Evolutionary conservation across 2,888 invertebrate species (phyloP), one percentile per base, ranked within the genome.

Genomic region (Asteroscopus sphinx): DNA sequence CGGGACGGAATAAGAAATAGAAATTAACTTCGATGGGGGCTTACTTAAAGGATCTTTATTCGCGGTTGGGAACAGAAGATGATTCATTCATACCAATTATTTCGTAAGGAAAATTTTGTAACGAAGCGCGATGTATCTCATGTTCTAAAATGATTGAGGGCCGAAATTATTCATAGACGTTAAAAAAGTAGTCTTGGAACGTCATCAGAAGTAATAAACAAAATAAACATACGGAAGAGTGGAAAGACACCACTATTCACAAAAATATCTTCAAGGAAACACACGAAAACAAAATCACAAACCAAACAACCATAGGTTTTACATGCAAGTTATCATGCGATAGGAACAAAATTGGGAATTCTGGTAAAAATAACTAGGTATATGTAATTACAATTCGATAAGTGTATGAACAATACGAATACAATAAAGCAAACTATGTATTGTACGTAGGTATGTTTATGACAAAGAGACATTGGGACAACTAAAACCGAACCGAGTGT

Each of bases 401-500:
- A 46, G 36, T 16, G 6, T 35, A 33, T 33, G 26, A 2, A 47
- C 32, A 64, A 47, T 46, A 37, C 28, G 40, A 49, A 25, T 48
- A 49, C 37, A 33, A 56, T 48, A 28, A 37, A 49, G n/a, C 13
- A 36, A 33, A 25, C 21, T 33, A 39, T 45, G n/a, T n/a, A n/a
- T n/a, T n/a, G n/a, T 51, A 28, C 9, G 47, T 42, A 32, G 4
- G 2, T 41, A 3, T 42, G 41, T 45, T 39, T 59, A 46, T 51
- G 52, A 72, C 57, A 72, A 67, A 71, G 47, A 66, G 26, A 48
- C 61, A 45, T 56, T 41, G n/a, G 44, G 44, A 28, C 30, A 28
- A 17, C 45, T 58, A 67, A 58, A 51, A 26, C 57, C 48, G 30
- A 30, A n/a, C n/a, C n/a, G n/a, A n/a, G n/a, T n/a, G n/a, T n/a